These are phyloP conservation scores for Porites lutea DNA, from an alignment of 64 coral and sea anemone genomes.

Conservation along the genomic window DNA sequence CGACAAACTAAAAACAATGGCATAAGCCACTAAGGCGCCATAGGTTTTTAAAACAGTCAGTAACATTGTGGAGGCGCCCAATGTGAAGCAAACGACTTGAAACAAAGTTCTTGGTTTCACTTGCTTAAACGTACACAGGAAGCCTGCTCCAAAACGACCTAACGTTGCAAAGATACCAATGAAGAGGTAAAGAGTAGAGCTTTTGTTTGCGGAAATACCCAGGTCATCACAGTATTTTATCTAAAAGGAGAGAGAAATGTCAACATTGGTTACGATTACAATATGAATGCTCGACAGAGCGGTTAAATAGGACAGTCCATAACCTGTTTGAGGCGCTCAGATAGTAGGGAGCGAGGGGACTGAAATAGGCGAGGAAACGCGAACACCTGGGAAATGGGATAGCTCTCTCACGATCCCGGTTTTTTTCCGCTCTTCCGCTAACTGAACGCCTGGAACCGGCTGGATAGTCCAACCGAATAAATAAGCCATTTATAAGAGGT, in stretches of 20 bases:
- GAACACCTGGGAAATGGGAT: no score
- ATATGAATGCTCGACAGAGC: no score
- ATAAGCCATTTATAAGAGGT: no score
- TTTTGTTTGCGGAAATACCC: slow-evolving; percentile 23
- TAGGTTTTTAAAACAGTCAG: slow-evolving; percentile 25
- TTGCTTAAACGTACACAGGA: not conserved
- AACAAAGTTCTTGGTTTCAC: not conserved
- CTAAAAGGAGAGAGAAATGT: slow-evolving; percentile 11
- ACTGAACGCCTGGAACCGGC: no score
- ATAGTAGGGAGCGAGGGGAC: no score
- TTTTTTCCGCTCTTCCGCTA: no score
- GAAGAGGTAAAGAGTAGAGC: slow-evolving; percentile 51
- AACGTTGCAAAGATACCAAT: slow-evolving; percentile 39
- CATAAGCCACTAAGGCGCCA: slow-evolving; percentile 16
- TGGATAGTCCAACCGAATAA: no score
- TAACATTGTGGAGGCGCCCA: slow-evolving; percentile 26
- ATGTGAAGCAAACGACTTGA: slow-evolving; percentile 1
- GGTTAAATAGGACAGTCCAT: no score
- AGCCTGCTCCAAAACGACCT: slow-evolving; percentile 25
- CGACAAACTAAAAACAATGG: slow-evolving; percentile 15
- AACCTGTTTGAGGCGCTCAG: no score
- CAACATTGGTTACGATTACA: no score
- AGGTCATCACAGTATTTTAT: slow-evolving; percentile 46
- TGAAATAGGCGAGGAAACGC: no score
- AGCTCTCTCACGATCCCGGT: no score